Evolutionary conservation across 2,113 vertebrate species (phyloP), one percentile per base, ranked within the genome.

Genomic region (Mungos mungo): DNA sequence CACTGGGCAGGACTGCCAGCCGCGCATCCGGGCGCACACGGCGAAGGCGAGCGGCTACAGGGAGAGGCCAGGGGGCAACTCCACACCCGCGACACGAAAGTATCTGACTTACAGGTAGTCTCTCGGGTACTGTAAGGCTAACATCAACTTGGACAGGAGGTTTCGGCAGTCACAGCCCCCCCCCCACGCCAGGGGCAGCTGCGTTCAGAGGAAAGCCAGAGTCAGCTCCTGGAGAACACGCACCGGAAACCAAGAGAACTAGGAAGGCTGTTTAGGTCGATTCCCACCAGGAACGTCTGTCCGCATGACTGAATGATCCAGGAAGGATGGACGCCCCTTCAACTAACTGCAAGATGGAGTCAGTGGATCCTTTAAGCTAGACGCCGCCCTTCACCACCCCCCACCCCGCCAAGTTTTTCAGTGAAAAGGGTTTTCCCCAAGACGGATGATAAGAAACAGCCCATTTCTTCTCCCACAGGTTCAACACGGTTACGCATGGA

Each of bases 131-230:
- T 71, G 11, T n/a, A 54, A 95, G 71, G 74, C 76, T 93, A 95
- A 96, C 88, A 19, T 14, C 91, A 97, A 50, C 81, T 96, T 89
- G 76, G 19, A 81, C 79, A 94, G 52, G 5, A 60, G 63, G n/a
- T 72, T 92, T 96, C 72, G 11, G 11, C 3, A 27, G 69, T 38
- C 90, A 93, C 18, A 0, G 57, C 25, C 94, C 89, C 94, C 50
- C 63, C 96, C 93, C 93, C 88, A 69, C 66, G 69, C 87, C 89
- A 94, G 90, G 72, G 95, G 92, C 13, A 96, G 71, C 93, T 92
- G 50, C 1, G 45, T 66, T 89, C 94, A 87, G 68, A 15, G 76
- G n/a, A 96, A 74, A 96, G 79, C 68, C 88, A 47, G 66, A 91
- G 87, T 93, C 47, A 90, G 83, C 15, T 98, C 95, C 87, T 71